phyloP scores from a whole-genome alignment of 2,113 vertebrate genomes.

The Clarias magur region DNA sequence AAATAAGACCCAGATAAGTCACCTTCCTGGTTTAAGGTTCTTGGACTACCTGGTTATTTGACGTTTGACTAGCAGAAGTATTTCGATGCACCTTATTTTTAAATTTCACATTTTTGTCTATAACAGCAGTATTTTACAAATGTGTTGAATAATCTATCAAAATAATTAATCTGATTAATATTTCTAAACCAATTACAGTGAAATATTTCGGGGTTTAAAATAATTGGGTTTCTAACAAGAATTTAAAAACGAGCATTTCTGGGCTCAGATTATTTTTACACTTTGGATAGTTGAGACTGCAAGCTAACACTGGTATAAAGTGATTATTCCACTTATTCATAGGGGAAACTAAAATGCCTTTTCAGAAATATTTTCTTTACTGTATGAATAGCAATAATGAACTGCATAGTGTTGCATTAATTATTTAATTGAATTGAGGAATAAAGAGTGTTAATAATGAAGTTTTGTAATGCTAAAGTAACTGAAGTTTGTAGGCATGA shows the following conservation, averaged over 20 bases:
- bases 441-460: neutral
- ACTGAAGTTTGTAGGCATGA: neutral
- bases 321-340: neutral
- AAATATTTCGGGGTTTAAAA: neutral
- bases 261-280: neutral
- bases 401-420: neutral
- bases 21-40: neutral
- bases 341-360: neutral
- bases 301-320: neutral
- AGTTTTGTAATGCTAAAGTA: neutral
- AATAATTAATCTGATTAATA: neutral
- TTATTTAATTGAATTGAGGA: neutral
- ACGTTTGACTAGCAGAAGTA: neutral
- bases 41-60: neutral
- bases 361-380: neutral
- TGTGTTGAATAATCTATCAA: neutral
- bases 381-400: neutral
- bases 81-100: neutral
- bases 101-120: neutral
- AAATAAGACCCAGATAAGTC: neutral
- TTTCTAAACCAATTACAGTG: neutral
- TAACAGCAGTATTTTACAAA: no score
- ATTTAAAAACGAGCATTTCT: neutral
- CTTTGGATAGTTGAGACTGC: neutral
- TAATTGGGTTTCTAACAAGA: neutral